Percentiles rank a stretch among this genome's conserved stretches.
Conservation (phyloP, 2,113 vertebrate genomes). For the Prochilodus magdalenae region DNA sequence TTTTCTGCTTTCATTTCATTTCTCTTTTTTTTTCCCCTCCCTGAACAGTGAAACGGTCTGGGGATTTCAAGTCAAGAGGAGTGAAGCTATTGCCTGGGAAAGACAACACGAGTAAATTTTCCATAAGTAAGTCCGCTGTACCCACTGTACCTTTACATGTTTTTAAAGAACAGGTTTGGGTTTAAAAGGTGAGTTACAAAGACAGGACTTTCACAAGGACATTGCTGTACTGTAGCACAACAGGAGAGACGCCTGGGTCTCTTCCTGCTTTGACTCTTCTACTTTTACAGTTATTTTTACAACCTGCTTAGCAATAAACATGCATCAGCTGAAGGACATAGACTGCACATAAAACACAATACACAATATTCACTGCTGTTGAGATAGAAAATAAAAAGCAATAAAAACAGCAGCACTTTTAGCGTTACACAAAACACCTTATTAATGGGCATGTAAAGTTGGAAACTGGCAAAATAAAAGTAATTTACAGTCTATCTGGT, state of each 20-base stretch:
- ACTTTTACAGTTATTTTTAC: neutral
- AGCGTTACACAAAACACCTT: neutral
- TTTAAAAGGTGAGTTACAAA: neutral
- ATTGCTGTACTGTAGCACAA: neutral
- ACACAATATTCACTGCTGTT: neutral
- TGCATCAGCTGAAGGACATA: neutral
- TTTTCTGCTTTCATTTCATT: slow-evolving; percentile 4
- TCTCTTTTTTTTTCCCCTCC: slow-evolving; percentile 73
- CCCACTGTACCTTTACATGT: slow-evolving; percentile 69
- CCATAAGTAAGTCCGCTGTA: slow-evolving; percentile 93
- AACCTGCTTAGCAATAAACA: neutral
- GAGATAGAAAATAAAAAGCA: neutral
- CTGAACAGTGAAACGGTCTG: slow-evolving; percentile 98
- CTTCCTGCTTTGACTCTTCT: no score
- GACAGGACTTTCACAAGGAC: neutral
- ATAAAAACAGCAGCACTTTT: neutral
- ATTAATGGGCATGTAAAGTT: neutral
- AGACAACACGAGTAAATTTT: slow-evolving; percentile 99
- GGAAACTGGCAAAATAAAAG: neutral
- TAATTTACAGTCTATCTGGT: neutral
- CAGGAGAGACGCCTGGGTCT: no score
- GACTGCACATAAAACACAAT: neutral
- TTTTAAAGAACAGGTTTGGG: slow-evolving; percentile 50
- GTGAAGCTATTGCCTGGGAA: slow-evolving; percentile 99
- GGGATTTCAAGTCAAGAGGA: slow-evolving; percentile 99